phyloP scores from a whole-genome alignment of 2,797 vertebrate genomes.

The Myotis vivesi region DNA sequence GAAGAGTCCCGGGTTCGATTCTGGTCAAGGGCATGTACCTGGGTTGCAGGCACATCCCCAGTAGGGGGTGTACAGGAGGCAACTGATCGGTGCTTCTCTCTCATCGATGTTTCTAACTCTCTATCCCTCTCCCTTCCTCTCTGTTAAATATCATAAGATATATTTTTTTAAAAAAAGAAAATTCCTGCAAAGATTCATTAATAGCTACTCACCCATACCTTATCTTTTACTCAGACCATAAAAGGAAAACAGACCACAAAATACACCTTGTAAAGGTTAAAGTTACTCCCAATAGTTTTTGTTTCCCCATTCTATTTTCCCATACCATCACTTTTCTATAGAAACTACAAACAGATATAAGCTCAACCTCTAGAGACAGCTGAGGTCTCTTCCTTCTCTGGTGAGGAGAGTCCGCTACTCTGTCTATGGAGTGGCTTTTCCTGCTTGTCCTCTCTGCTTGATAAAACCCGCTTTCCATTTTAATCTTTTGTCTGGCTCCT shows the following conservation, averaged over 20 bases:
- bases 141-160: too few relatives aligned
- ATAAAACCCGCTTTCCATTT: background rate
- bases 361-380: background rate
- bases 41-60: too few relatives aligned
- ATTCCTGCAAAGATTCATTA: background rate
- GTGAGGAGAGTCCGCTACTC: background rate
- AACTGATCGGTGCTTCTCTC: too few relatives aligned
- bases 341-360: background rate
- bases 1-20: too few relatives aligned
- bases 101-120: too few relatives aligned
- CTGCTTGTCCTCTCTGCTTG: background rate
- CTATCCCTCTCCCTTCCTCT: too few relatives aligned
- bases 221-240: background rate
- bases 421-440: background rate
- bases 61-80: too few relatives aligned
- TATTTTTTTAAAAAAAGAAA: background rate
- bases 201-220: background rate
- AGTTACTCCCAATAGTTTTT: background rate
- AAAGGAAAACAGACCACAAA: background rate
- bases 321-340: background rate
- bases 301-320: background rate
- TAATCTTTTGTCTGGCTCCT: background rate
- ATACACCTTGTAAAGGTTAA: background rate
- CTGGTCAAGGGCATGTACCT: too few relatives aligned
- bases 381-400: background rate